phyloP scores from a whole-genome alignment of 2,113 vertebrate species.

The Rhea pennata region DNA sequence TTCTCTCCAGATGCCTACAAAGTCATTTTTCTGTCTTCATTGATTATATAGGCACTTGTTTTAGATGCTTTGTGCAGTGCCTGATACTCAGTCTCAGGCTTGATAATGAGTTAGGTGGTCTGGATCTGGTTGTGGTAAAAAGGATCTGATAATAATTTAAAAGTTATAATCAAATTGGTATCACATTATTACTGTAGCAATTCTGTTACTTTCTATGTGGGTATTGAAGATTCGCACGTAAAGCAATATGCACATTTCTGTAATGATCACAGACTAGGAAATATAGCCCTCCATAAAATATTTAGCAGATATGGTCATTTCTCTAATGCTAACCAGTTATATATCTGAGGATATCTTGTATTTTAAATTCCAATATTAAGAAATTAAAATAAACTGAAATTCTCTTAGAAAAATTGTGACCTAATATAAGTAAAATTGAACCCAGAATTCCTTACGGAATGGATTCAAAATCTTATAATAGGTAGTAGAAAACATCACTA shows the following conservation, averaged over 20 bases:
- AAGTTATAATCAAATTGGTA: neutral
- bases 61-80: neutral
- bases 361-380: neutral
- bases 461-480: neutral
- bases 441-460: neutral
- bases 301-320: neutral
- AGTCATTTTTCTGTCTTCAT: neutral
- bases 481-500: neutral
- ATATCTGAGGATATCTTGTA: neutral
- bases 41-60: neutral
- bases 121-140: neutral
- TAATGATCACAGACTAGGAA: neutral
- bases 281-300: slow-evolving; percentile 38
- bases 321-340: neutral
- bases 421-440: neutral
- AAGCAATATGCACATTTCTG: neutral
- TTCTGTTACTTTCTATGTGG: neutral
- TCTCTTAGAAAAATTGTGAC: neutral
- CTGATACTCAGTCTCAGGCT: neutral
- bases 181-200: neutral
- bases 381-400: slow-evolving; percentile 8
- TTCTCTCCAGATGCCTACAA: neutral
- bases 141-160: neutral
- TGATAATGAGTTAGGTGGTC: neutral
- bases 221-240: neutral